A percentile compares a stretch with the other conserved stretches of the same genome.
phyloP scores from a whole-genome alignment of 2,888 invertebrate species.

The Chrysolina haemoptera region DNA sequence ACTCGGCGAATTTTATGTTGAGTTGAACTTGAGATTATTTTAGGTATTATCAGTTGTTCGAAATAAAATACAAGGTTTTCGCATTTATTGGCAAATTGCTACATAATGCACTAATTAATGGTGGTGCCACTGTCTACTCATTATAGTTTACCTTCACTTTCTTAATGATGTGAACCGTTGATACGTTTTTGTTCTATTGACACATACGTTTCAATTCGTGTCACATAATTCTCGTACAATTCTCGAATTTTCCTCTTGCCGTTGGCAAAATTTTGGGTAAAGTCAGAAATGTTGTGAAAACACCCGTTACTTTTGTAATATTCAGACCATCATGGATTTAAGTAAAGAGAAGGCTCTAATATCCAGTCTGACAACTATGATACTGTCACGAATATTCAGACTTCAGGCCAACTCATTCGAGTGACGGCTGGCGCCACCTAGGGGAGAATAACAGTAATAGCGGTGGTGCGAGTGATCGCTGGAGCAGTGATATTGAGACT shows the following conservation, averaged over 20 bases:
- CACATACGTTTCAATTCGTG: neutral
- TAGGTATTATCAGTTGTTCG: neutral
- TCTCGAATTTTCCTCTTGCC: neutral
- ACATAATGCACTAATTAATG: neutral
- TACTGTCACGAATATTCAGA: too few relatives aligned
- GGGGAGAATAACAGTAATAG: too few relatives aligned
- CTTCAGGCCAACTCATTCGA: too few relatives aligned
- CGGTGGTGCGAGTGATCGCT: too few relatives aligned
- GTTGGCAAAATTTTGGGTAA: too few relatives aligned
- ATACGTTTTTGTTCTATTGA: neutral
- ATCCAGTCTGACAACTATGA: too few relatives aligned
- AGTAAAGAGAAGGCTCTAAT: too few relatives aligned
- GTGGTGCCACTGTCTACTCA: neutral
- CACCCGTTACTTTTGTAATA: too few relatives aligned
- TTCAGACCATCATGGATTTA: too few relatives aligned
- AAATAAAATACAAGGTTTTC: conserved; percentile 15
- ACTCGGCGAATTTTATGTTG: neutral
- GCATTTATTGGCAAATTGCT: neutral
- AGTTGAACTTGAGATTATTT: neutral
- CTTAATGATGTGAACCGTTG: neutral
- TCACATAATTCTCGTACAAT: neutral
- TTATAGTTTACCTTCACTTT: neutral
- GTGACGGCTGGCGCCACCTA: too few relatives aligned
- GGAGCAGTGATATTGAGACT: too few relatives aligned
- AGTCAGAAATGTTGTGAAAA: too few relatives aligned